Base-by-base conservation (phyloP, 2,113 vertebrate species). In the Protomyctophum bolini region DNA sequence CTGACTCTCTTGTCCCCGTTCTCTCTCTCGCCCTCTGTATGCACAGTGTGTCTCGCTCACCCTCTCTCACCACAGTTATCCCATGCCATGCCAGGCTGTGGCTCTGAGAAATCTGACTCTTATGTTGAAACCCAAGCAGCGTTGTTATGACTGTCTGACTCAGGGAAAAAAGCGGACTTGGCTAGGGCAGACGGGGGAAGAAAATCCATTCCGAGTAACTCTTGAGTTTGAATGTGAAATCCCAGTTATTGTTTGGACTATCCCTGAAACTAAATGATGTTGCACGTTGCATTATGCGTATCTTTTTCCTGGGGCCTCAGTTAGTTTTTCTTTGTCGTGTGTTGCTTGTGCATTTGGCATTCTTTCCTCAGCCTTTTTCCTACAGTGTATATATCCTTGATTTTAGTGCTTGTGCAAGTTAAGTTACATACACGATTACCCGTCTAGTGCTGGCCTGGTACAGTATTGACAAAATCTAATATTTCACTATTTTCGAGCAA, bases 81-180 rank as follows among this genome's bases (percentile, higher is more conserved):
- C 68, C 72, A 21, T 75, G 66, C 76, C 68, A 68, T 80, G 65
- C 80, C 76, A 61, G 72, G 69, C 71, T 80, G 78, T 5, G 66
- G 79, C 21, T 63, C 62, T 72, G 29, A 73, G 83, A 74, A 83
- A 90, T 76, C 70, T 4, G 29, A 82, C 81, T 77, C 81, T 41
- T 85, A 81, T 86, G 86, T 90, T 85, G 77, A 81, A 86, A 80
- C 75, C 80, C 68, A 68, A 81, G 70, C 62, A 55, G 71, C 59
- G 73, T 68, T 76, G 73, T 85, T 87, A 75, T 80, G 82, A 78
- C 85, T 83, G 68, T 76, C 66, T 70, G 72, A 73, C 68, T 77
- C 0, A 14, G 45, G 14, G 67, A 69, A 41, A 67, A 77, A 73
- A 69, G 66, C 67, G 68, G 79, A 73, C 77, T 62, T 47, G 51